Base-by-base conservation (phyloP, 2,113 vertebrate species). In the Polypterus senegalus region DNA sequence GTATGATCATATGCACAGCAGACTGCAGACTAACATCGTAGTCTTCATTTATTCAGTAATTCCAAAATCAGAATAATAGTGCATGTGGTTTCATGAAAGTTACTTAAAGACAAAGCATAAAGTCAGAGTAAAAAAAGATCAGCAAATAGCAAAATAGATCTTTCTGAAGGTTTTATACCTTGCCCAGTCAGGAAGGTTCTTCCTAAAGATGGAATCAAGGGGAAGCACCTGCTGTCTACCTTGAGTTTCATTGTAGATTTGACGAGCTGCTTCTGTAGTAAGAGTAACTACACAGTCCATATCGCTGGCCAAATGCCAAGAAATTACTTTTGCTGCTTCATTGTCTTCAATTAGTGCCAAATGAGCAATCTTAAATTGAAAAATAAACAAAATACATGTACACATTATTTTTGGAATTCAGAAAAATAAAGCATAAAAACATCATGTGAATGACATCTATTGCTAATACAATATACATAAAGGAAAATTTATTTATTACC, bases 271-370 rank as follows among this genome's bases (percentile, higher is more conserved):
- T 49, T 69, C 76, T 0, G 85, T 91, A 1, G 89, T 94, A 57
- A 72, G 69, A 9, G 94, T 96, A 51, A 98, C 77, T 7, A 97
- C 86, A 61, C 94, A 98, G 68, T 97, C 91, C 90, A 98, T 94
- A 74, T 97, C 89, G 3, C 90, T 89, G 2, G 82, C 78, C 65
- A 98, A 70, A 54, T 92, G 88, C 95, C 95, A 98, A 49, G 94
- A 97, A 73, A 98, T 85, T 3, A 97, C 92, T 69, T 82, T 76
- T 2, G 94, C 93, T 0, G 79, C 90, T 59, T 80, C 81, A 0
- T 91, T 80, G 49, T 97, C 88, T 70, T 87, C 75, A 3, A 98
- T 83, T 43, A 80, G 72, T 0, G 93, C 94, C 68, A 97, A 73
- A 67, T 95, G 92, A 61, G 88, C 89, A 60, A 97, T 88, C 95